Conservation (phyloP, 2,797 vertebrate genomes). For the Spinibarbus caldwelli region DNA sequence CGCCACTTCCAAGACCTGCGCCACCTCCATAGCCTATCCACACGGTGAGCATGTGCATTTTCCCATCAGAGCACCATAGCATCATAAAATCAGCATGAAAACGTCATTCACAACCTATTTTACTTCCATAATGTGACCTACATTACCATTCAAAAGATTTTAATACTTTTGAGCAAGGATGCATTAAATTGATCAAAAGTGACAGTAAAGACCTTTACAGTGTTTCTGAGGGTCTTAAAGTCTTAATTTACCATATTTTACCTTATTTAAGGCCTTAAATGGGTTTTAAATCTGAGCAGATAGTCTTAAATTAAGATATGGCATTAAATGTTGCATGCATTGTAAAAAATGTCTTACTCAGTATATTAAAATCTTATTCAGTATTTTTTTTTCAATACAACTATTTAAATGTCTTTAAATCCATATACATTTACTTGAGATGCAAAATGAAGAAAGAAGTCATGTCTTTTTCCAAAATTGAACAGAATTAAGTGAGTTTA, state of each 20-base stretch:
- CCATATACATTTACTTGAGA: background rate
- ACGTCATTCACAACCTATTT: background rate
- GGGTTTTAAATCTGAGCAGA: too few species aligned
- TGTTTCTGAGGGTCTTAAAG: background rate
- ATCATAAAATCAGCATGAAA: background rate
- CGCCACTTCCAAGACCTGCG: slow-evolving; percentile 96
- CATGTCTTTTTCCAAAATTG: too few species aligned
- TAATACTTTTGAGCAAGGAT: background rate
- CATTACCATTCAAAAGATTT: background rate
- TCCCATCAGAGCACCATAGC: background rate
- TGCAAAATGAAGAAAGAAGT: too few species aligned
- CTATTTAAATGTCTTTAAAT: background rate
- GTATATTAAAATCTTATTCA: too few species aligned
- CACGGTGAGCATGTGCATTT: slow-evolving; percentile 81
- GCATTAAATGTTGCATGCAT: background rate
- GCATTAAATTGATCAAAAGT: background rate
- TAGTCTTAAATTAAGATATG: too few species aligned
- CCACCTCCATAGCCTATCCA: slow-evolving; percentile 93
- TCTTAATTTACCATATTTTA: too few species aligned
- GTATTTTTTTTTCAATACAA: too few species aligned
- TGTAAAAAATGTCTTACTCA: background rate
- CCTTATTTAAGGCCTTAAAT: too few species aligned
- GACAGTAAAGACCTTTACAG: background rate
- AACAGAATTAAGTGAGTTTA: background rate
- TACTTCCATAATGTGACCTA: background rate